These are phyloP conservation scores for Planococcus citri DNA, from an alignment of 1,140 invertebrate genomes.

Conservation along the genomic window DNA sequence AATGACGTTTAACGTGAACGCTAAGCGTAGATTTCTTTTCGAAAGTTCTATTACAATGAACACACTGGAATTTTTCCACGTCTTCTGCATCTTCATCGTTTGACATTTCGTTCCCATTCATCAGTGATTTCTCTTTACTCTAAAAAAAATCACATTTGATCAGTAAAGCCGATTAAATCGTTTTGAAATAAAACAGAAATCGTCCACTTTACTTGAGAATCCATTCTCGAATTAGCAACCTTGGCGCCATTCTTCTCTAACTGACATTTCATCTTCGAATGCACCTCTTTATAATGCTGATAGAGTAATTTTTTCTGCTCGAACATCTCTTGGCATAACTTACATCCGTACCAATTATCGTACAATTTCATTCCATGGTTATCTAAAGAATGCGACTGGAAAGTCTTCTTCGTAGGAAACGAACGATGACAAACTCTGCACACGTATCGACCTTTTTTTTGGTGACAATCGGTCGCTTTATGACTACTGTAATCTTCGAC, in stretches of 20 bases:
- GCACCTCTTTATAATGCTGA: neutral
- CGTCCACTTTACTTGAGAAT: neutral
- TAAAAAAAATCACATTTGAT: too few relatives aligned
- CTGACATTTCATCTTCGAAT: neutral
- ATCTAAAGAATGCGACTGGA: conserved; percentile 6
- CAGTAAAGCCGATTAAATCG: too few relatives aligned
- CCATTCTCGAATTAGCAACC: neutral
- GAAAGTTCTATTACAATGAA: neutral
- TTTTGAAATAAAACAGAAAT: too few relatives aligned
- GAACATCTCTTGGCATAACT: conserved; percentile 10
- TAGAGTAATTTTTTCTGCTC: conserved; percentile 8
- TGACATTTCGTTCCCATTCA: neutral
- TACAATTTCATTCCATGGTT: conserved; percentile 5
- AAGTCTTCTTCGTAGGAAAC: neutral
- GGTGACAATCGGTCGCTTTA: neutral
- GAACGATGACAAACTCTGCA: neutral
- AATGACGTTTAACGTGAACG: conserved; percentile 3
- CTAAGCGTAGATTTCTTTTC: neutral
- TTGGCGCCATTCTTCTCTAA: neutral
- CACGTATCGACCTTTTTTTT: neutral
- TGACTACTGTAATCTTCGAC: conserved; percentile 11
- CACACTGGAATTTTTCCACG: conserved; percentile 5
- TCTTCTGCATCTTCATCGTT: neutral
- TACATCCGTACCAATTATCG: conserved; percentile 11
- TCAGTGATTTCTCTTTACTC: neutral